Base-by-base conservation (phyloP, 2,113 vertebrate species). In the Hydrolagus affinis region DNA sequence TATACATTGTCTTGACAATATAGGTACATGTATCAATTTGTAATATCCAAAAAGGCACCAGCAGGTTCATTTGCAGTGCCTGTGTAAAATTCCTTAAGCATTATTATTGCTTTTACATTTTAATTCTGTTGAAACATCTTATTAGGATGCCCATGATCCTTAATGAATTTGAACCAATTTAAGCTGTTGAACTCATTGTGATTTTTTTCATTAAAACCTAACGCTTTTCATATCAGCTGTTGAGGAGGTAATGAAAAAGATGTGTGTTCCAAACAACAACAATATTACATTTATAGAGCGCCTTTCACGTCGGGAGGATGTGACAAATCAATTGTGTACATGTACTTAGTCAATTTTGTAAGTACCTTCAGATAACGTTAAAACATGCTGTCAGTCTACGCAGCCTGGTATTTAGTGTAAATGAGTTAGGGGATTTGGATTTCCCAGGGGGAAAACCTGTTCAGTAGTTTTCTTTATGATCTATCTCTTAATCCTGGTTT, bases 401-500 rank as follows among this genome's bases (percentile, higher is more conserved):
- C 25, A 32, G 15, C 6, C 44, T 44, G 44, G 44, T 32, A 8
- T 15, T n/a, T 11, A 83, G 32, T 30, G 17, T 66, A 66, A 83
- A 30, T 32, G 28, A 66, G 10, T 32, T 66, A 62, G 15, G 11
- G 28, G 25, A 83, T 83, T 83, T 80, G 64, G 66, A 11, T 19
- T 83, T 66, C 66, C 11, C 62, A 83, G 28, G 1, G 11, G 25
- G 28, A 83, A 83, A 28, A 23, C 1, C 25, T 64, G 30, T 17
- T 28, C 59, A 17, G 23, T 28, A 17, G 28, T 77, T 66, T 32
- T 23, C 19, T 74, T 15, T 11, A 19, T 83, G 77, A 83, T 83
- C 62, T 83, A 83, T 83, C 62, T 83, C 78, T 83, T 83, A 83
- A 83, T 83, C 78, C 78, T 83, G 62, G 28, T 25, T 83, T 83